Percentiles rank a stretch among this genome's conserved stretches.
phyloP scores from a whole-genome alignment of 2,113 vertebrate species.

The Alouatta palliata region DNA sequence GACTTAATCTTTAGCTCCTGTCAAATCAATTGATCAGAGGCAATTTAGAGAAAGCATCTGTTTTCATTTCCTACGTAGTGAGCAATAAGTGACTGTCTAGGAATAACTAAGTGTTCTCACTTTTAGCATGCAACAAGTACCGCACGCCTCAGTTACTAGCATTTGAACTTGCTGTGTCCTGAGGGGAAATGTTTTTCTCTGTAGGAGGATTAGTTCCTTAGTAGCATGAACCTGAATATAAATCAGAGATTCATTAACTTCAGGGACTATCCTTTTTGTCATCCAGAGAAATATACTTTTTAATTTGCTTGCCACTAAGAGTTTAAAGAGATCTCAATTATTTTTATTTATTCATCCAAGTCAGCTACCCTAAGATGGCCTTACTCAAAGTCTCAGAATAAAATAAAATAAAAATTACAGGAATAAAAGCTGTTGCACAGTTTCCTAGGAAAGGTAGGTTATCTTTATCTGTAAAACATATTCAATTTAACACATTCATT shows the following conservation, averaged over 20 bases:
- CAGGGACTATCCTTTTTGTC: neutral
- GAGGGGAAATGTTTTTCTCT: neutral
- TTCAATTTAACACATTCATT: neutral
- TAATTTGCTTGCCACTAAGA: slow-evolving; percentile 3
- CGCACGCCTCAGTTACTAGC: neutral
- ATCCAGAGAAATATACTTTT: neutral
- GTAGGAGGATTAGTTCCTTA: neutral
- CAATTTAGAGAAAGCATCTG: slow-evolving; percentile 75
- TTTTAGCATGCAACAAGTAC: neutral
- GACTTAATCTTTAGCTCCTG: slow-evolving; percentile 68
- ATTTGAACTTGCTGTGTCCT: neutral
- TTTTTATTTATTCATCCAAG: slow-evolving; percentile 26
- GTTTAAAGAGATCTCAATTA: neutral
- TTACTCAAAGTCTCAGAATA: slow-evolving; percentile 24
- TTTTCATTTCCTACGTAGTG: slow-evolving; percentile 32
- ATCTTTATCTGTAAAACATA: slow-evolving; percentile 9
- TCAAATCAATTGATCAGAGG: slow-evolving; percentile 67
- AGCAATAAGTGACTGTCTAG: slow-evolving; percentile 71
- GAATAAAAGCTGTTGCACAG: neutral
- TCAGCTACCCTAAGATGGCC: neutral
- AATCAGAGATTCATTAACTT: neutral
- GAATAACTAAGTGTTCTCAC: slow-evolving; percentile 59
- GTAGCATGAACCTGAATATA: neutral
- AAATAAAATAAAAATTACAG: neutral
- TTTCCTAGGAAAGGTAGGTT: neutral